Evolutionary conservation across 2,888 invertebrate genomes (phyloP), one percentile per base, ranked within the genome.

Genomic region (Acanthosepion lycidas): DNA sequence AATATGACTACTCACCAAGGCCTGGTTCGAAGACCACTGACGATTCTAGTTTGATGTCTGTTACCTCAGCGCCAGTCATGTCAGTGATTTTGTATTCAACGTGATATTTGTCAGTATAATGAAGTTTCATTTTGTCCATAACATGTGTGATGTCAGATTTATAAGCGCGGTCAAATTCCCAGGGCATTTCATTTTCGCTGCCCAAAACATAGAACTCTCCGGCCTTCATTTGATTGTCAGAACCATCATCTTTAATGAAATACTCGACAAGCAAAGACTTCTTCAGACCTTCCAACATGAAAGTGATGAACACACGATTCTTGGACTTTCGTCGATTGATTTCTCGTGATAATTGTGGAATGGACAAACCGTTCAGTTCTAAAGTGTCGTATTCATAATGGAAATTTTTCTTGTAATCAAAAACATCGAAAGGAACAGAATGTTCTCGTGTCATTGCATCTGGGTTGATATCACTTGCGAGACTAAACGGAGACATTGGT

Each of bases 131-230:
- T 26, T 91, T 92, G 9, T 95, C 92, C 78, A 95, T 64, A 26
- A 64, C 33, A 18, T 91, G 15, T n/a, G 95, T 95, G 59, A 95
- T 95, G 23, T 95, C 95, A 55, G 94, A 91, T 59, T 94, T 95
- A 94, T 94, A 95, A 18, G 94, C 91, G 64, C 95, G 64, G 78
- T 95, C 95, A 78, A 94, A 95, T 18, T 92, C 48, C 95, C 95
- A 95, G 20, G 95, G 95, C 95, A 95, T 95, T 64, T 95, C 95
- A 28, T 94, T 92, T 59, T 94, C 94, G 51, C 94, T 94, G 1
- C 95, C 95, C 49, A 95, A 64, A 42, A 95, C 94, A 59, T 95
- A 95, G 59, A 96, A 94, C 28, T 95, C 95, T 23, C 95, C 95
- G 33, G 94, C 95, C 6, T 95, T 28, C 93, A 94, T 59, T 55